Base-by-base conservation (phyloP, 2,113 vertebrate genomes). In the Gambusia affinis region DNA sequence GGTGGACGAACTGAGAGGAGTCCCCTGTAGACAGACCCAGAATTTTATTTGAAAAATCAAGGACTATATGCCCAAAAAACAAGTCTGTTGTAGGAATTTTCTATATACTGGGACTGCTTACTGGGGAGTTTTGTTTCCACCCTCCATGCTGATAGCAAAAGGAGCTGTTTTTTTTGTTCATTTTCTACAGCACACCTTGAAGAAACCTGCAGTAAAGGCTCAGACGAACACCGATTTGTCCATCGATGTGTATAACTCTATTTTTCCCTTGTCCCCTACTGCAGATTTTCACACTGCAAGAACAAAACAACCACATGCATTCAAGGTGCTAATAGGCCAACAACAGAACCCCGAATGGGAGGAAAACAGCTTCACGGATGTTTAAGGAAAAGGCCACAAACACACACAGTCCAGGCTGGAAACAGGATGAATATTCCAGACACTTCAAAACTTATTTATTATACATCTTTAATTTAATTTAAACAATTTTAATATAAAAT, bases 11-110 rank as follows among this genome's bases (percentile, higher is more conserved):
- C 86, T 80, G 65, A 85, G 72, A 60, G 17, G 33, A 62, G 81
- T 94, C 93, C 94, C 91, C 86, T 63, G 93, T 95, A 94, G 82
- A 93, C 94, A 95, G 93, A 92, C 92, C 93, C 90, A 92, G 88
- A 72, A 61, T 69, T 3, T 70, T 63, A 75, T 14, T 77, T 12
- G 19, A 39, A 70, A 75, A 67, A 72, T 27, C 33, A 47, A 67
- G 64, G 27, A 68, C 37, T 87, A n/a, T 57, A n/a, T 24, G 2
- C 7, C 22, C 17, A 10, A 57, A 73, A 72, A 74, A 54, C 12
- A 73, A 64, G 27, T 54, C 33, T 70, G 35, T 2, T 24, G 68
- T 70, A 54, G 67, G 42, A 74, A 87, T 77, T 67, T 60, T 54
- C 28, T 85, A 22, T 82, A 81, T 83, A 75, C 85, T 91, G 91